These are phyloP conservation scores for Myotis findleyi DNA, from an alignment of 2,797 vertebrate species.

Conservation along the genomic window DNA sequence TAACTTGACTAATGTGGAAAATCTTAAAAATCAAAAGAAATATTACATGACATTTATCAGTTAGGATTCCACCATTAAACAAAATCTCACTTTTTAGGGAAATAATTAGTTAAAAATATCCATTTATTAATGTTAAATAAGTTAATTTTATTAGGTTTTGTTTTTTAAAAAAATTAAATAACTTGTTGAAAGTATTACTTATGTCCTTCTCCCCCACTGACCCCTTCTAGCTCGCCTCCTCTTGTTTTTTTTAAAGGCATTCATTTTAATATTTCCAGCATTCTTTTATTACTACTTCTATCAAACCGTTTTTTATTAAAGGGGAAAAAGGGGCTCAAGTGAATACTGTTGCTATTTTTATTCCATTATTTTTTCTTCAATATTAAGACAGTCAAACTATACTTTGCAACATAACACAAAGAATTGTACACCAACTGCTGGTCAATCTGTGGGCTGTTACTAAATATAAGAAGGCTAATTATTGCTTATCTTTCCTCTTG, in stretches of 20 bases:
- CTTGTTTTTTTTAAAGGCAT: not conserved
- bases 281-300: constrained; percentile 8
- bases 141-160: not conserved
- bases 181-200: no score
- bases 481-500: not conserved
- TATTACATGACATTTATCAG: not conserved
- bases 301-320: not conserved
- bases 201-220: no score
- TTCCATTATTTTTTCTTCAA: not conserved
- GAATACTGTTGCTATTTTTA: not conserved
- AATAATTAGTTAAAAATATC: not conserved
- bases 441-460: not conserved
- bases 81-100: constrained; percentile 29
- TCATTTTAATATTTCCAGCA: not conserved
- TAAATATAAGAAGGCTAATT: not conserved
- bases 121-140: not conserved
- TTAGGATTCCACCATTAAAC: constrained; percentile 2
- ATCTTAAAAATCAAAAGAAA: constrained; percentile 43
- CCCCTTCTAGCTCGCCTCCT: no score
- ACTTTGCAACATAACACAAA: not conserved
- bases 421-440: not conserved
- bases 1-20: constrained; percentile 9
- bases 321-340: not conserved
- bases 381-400: not conserved
- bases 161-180: no score